Evolutionary conservation across 2,113 vertebrate species (phyloP), one percentile per base, ranked within the genome.

Genomic region (Ellobius talpinus): DNA sequence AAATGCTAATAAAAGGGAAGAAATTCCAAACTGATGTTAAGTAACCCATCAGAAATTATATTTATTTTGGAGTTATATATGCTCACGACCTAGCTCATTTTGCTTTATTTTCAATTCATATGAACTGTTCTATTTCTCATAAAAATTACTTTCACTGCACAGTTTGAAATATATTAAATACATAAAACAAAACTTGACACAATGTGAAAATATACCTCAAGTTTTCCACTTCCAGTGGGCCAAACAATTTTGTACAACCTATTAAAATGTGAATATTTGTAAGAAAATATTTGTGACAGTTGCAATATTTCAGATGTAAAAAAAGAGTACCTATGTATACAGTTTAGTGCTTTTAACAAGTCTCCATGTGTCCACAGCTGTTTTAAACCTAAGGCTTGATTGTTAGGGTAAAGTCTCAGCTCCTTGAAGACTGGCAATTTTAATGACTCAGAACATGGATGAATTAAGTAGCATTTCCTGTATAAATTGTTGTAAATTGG

Each of bases 1-100:
- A 98, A 97, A 96, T n/a, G 2, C 78, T 97, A 97, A 47, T 88
- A 66, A 93, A 76, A 76, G 73, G 0, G 86, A 72, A 92, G 12
- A 79, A 96, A 93, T 91, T 96, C 55, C 77, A 94, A 96, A 97
- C 96, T 92, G 8, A 63, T 52, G 93, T 97, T 97, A 79, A 89
- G 11, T 66, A 96, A 58, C 9, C n/a, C 88, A 66, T 6, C 45
- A 95, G 3, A 85, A 92, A 97, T 96, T 97, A 96, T 97, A 96
- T 97, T 97, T 92, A 61, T 29, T 94, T 94, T 94, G 95, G 36
- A 95, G 93, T 94, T 98, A 89, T 58, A 89, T 85, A 21, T 90
- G 23, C 63, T 89, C 91, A 82, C 91, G 58, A 26, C 70, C 19
- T n/a, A 90, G 31, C 16, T 95, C 29, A 72, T 95, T 98, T 74